A percentile compares a stretch with the other conserved stretches of the same genome.
Conservation (phyloP, 2,113 vertebrate species). For the Hemichromis elongatus region DNA sequence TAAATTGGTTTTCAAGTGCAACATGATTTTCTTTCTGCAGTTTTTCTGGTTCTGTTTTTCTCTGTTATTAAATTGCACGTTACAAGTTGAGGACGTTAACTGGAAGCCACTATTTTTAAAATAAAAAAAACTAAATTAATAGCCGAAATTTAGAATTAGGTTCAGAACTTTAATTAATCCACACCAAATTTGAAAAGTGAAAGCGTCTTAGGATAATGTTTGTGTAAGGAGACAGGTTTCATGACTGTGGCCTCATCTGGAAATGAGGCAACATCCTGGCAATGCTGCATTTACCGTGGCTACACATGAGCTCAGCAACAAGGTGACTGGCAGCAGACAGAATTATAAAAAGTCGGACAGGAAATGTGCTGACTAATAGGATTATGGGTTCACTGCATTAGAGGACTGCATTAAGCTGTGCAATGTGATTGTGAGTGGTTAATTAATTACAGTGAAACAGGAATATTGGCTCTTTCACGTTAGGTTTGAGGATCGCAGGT, state of each 20-base stretch:
- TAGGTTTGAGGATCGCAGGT: background rate
- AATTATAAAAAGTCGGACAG: conserved; percentile 3
- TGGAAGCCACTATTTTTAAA: background rate
- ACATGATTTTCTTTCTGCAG: background rate
- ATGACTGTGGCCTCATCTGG: background rate
- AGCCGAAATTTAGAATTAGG: background rate
- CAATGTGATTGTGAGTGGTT: background rate
- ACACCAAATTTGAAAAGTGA: background rate
- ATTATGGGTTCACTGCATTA: conserved; percentile 2
- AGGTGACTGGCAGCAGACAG: background rate
- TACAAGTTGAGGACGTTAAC: background rate
- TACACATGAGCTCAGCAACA: background rate
- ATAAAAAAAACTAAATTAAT: background rate
- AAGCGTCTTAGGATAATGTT: background rate
- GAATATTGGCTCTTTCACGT: background rate
- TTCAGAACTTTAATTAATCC: background rate
- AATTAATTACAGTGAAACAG: background rate
- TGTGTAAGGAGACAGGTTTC: background rate
- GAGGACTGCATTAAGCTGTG: background rate
- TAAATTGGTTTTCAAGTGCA: background rate
- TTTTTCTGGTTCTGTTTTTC: background rate
- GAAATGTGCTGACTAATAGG: conserved; percentile 32
- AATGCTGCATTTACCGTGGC: background rate
- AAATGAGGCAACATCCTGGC: background rate
- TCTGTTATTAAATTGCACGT: background rate